Evolutionary conservation across 2,888 invertebrate genomes (phyloP), one percentile per base, ranked within the genome.

Genomic region (Lepidonotus clava): DNA sequence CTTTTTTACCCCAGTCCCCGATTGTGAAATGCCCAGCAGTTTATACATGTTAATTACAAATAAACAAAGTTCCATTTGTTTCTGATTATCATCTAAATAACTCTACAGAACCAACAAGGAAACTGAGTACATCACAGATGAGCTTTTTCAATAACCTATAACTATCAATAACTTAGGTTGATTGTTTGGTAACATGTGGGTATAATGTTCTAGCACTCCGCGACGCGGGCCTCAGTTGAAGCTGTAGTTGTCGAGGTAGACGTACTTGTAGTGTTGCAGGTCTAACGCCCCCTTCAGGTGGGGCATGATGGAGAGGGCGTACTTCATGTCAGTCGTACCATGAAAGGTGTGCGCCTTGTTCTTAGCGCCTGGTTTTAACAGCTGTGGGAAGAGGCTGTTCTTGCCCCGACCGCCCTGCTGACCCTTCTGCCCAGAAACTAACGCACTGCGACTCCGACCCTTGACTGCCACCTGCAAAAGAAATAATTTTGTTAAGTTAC

Each of bases 191-290:
- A 8, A 18, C 8, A 46, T 46, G 46, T 18, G 18, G 46, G 8
- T 46, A 11, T 46, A 46, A 18, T 46, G 46, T 46, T n/a, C 46
- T 18, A 46, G 8, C 46, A 8, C 46, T 11, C 46, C 18, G 46
- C 46, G 46, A 8, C 18, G 46, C 46, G 8, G 8, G 46, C 46
- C 8, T 80, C 32, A 80, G 28, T 80, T 80, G 51, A 24, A 80
- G 51, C 80, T 80, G 46, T 80, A 80, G 28, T 80, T 80, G 80
- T 80, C 80, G 5, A 80, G 24, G 80, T 46, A 80, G 18, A 80
- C n/a, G 24, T 80, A 32, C 32, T 80, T 80, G 46, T 46, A 80
- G 28, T 34, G 80, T 28, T 80, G 80, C 28, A 80, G 8, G 80
- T 80, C 80, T 34, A 46, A 1, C 28, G 34, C 21, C 28, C 80